Evolutionary conservation across 2,797 vertebrate genomes (phyloP), one percentile per base, ranked within the genome.

Genomic region (Crax fasciolata): DNA sequence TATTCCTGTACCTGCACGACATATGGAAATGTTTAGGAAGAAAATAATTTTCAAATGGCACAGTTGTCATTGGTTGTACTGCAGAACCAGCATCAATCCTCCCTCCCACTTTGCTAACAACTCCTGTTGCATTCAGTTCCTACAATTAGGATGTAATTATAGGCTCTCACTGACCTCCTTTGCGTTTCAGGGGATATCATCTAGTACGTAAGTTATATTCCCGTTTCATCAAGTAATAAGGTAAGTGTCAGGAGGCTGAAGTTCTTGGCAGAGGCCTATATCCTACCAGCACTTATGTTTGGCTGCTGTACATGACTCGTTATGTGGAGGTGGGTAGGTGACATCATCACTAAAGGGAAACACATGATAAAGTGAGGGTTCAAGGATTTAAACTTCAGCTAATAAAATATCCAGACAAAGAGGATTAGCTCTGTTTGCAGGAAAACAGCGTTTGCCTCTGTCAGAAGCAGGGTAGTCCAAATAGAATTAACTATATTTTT

Each of bases 321-420:
- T 88, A 84, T 54, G 68, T 71, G 89, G 89, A 97, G 84, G 59
- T 92, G 68, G 78, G 89, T 44, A 76, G 84, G 72, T 93, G 88
- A 95, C 94, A 96, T 96, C 85, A 89, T 38, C 89, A 92, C 43
- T 84, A 58, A 84, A 96, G 59, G 90, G 89, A 94, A 96, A 90
- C 41, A 66, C 86, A 87, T 74, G 89, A 91, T 66, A 86, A 93
- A 84, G 62, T 66, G 72, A 88, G 74, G 49, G 46, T 91, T 94
- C 63, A 86, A 78, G 92, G 89, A 70, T 86, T 94, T 93, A 92
- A 84, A 35, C 43, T 81, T 91, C 79, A 85, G 84, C 63, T 91
- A 80, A 96, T 93, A 93, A 97, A 95, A 92, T 86, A 90, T 81
- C 96, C 95, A 97, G 96, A 97, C 96, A 80, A 75, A 66, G 54